Evolutionary conservation across 2,888 invertebrate species (phyloP).

Genomic region (Plebejus melissa): DNA sequence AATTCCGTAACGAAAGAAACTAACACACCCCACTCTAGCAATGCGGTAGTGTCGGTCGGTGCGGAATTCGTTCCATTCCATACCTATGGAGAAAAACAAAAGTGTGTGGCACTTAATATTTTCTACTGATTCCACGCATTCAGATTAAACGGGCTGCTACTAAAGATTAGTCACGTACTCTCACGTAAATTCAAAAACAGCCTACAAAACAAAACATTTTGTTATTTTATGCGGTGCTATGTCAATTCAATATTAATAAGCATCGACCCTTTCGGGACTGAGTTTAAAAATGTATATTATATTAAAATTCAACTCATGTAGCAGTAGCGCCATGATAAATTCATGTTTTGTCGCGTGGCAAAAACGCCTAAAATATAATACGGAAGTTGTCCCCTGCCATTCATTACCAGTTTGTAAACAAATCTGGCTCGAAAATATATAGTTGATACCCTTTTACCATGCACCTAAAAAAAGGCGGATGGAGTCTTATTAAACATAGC

Average conservation of each 20-base stretch:
- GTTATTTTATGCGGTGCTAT: not conserved
- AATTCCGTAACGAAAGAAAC: too few relatives aligned
- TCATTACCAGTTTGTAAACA: slow-evolving; percentile 12
- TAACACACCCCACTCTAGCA: too few relatives aligned
- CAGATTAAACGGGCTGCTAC: too few relatives aligned
- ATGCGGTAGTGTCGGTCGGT: too few relatives aligned
- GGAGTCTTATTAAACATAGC: too few relatives aligned
- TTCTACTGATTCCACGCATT: too few relatives aligned
- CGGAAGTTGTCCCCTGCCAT: not conserved
- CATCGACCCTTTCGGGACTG: not conserved
- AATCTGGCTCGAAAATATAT: not conserved
- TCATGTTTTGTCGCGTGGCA: not conserved
- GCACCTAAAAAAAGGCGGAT: too few relatives aligned
- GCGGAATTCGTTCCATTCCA: too few relatives aligned
- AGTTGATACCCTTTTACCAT: not conserved
- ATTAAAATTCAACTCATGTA: not conserved
- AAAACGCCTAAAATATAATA: not conserved
- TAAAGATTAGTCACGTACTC: too few relatives aligned
- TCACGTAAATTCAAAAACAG: not conserved
- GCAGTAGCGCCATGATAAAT: not conserved
- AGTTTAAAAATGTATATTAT: slow-evolving; percentile 4
- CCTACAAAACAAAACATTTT: not conserved
- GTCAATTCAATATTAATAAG: not conserved
- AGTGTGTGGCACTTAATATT: too few relatives aligned
- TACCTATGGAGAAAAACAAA: too few relatives aligned